These are phyloP conservation scores for Piscicola geometra DNA, from an alignment of 2,888 invertebrate species.

Conservation along the genomic window DNA sequence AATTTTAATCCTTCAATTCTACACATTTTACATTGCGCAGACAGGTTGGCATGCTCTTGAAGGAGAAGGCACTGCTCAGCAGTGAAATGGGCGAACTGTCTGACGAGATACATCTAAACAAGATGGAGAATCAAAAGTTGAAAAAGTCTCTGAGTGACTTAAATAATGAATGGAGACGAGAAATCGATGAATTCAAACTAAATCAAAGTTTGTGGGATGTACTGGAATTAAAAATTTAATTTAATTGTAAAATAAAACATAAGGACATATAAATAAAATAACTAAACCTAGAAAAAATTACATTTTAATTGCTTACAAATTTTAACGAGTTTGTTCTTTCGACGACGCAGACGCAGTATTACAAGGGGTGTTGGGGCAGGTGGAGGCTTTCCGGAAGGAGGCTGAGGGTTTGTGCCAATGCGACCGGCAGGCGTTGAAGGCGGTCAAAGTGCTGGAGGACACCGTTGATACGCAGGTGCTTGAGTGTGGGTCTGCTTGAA, in stretches of 20 bases:
- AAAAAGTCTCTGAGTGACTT: constrained; percentile 29
- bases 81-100: not conserved
- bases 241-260: too few relatives aligned
- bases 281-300: too few relatives aligned
- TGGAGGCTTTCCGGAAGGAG: constrained; percentile 18
- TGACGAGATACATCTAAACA: not conserved
- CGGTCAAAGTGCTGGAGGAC: constrained; percentile 26
- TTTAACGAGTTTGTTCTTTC: not conserved
- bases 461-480: constrained; percentile 16
- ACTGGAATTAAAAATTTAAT: not conserved
- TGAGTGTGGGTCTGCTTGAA: too few relatives aligned
- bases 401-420: constrained; percentile 17
- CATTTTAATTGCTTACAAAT: too few relatives aligned
- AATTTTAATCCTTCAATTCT: too few relatives aligned
- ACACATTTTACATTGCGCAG: constrained; percentile 2
- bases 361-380: constrained; percentile 11
- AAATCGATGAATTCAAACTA: constrained; percentile 21
- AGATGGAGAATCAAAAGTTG: constrained; percentile 23
- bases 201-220: constrained; percentile 18
- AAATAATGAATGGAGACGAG: constrained; percentile 23
- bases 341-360: not conserved
- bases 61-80: constrained; percentile 4
- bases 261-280: too few relatives aligned
- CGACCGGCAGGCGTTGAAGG: not conserved
- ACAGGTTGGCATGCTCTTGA: constrained; percentile 1